phyloP scores from a whole-genome alignment of 92 coral and sea anemone genomes.

The Montipora capitata region DNA sequence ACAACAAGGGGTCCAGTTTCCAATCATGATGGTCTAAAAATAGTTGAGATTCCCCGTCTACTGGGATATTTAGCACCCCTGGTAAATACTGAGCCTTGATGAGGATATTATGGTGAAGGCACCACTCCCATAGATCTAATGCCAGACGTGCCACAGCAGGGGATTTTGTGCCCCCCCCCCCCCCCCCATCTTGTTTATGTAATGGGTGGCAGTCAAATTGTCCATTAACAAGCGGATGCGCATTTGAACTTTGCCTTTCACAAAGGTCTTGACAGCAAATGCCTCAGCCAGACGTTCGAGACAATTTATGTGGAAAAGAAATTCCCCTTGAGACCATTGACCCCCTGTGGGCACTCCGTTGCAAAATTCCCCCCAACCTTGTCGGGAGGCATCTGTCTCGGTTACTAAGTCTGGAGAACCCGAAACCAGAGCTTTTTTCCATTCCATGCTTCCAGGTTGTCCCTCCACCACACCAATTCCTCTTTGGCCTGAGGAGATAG shows the following conservation, averaged over 20 bases:
- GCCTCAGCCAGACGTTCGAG: slow-evolving; percentile 77
- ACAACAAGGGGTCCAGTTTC: slow-evolving; percentile 58
- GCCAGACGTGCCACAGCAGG: slow-evolving; percentile 64
- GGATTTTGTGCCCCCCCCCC: slow-evolving; percentile 41
- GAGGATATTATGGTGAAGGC: slow-evolving; percentile 49
- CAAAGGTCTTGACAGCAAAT: slow-evolving; percentile 69
- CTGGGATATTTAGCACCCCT: slow-evolving; percentile 58
- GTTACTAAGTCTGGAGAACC: slow-evolving; percentile 65
- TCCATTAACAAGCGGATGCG: slow-evolving; percentile 59
- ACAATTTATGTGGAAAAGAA: slow-evolving; percentile 69
- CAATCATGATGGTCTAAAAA: slow-evolving; percentile 53
- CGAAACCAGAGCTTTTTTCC: slow-evolving; percentile 69
- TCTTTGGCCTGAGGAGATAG: slow-evolving; percentile 60
- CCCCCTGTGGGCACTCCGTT: slow-evolving; percentile 71
- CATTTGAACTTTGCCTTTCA: slow-evolving; percentile 61
- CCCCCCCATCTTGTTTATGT: slow-evolving; percentile 76
- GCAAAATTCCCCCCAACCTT: slow-evolving; percentile 76
- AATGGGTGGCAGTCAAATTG: slow-evolving; percentile 50
- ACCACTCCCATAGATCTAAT: slow-evolving; percentile 73
- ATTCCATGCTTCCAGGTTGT: slow-evolving; percentile 83
- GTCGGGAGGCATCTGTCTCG: slow-evolving; percentile 80
- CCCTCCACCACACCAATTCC: slow-evolving; percentile 78
- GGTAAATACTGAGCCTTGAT: slow-evolving; percentile 72
- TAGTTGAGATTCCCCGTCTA: slow-evolving; percentile 63
- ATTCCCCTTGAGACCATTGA: slow-evolving; percentile 62